Base-by-base conservation (phyloP, 2,888 invertebrate genomes). In the Anticlea derivata region DNA sequence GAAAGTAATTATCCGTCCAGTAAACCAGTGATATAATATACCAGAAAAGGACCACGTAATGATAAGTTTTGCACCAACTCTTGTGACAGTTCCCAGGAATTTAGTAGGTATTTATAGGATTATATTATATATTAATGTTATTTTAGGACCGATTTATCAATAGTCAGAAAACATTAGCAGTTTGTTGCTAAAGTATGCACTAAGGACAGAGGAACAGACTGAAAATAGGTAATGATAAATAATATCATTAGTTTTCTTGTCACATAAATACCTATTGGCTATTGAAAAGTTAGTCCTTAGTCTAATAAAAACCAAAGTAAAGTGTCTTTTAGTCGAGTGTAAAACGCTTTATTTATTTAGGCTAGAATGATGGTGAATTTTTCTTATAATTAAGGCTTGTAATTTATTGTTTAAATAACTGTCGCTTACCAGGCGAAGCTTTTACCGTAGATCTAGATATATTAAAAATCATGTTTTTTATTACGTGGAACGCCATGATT, bases 331-430 rank as follows among this genome's bases (percentile, higher is more conserved):
- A 89, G 84, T 86, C 82, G 80, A 86, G 86, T 86, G 86, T 88
- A 70, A 86, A 87, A 88, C 89, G 88, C 86, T 89, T 86, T 86
- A 86, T 88, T 86, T 84, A 85, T 85, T 75, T 75, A 78, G 63
- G 61, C 58, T 75, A 71, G 54, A 29, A 26, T 37, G 40, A 29
- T 33, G 30, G 31, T 41, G 30, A 37, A 24, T 26, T 41, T 7
- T 40, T 6, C 37, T 20, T 41, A 33, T 11, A 20, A 37, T 1
- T 50, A 39, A 22, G 24, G 1, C 8, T 31, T 45, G 29, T 11
- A 40, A 40, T 45, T 30, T 24, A 27, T 35, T 27, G 7, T 24
- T 31, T 24, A 7, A 22, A 29, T 20, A 11, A 27, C 26, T 7
- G 24, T 43, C 20, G 34, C 26, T 10, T 35, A 20, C 24, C 23